Percentiles rank a stretch among this genome's conserved stretches.
Evolutionary conservation across 1,140 invertebrate genomes (phyloP).

Genomic region (Atta cephalotes): DNA sequence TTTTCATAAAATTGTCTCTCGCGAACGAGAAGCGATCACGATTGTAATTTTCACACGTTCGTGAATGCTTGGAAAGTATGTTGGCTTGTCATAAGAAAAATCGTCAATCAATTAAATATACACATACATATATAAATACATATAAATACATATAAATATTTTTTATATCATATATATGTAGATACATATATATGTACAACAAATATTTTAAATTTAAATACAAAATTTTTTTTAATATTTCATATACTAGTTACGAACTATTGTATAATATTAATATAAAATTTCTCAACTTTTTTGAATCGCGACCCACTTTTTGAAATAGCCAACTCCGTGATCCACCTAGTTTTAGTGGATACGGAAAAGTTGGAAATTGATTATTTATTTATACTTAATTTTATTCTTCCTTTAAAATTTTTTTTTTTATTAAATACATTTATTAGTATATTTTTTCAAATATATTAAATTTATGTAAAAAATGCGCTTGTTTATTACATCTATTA

Average conservation of each 20-base stretch:
- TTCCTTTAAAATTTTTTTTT: too few relatives aligned
- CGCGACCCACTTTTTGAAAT: too few relatives aligned
- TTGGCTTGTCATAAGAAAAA: neutral
- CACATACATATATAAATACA: neutral
- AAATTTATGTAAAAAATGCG: too few relatives aligned
- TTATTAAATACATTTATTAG: too few relatives aligned
- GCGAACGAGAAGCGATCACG: slow-evolving; percentile 7
- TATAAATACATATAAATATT: neutral
- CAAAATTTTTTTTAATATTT: neutral
- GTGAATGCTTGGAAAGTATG: slow-evolving; percentile 11
- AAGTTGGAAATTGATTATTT: too few relatives aligned
- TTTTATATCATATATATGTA: neutral
- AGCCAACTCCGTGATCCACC: too few relatives aligned
- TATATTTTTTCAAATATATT: too few relatives aligned
- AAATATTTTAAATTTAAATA: neutral
- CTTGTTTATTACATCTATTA: too few relatives aligned
- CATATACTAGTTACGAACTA: neutral
- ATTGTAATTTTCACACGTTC: slow-evolving; percentile 29
- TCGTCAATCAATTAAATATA: neutral
- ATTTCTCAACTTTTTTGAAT: too few relatives aligned
- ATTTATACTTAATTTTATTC: too few relatives aligned
- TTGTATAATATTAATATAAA: neutral
- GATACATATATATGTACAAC: too few relatives aligned
- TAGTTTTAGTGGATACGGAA: too few relatives aligned
- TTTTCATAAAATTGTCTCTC: slow-evolving; percentile 6